These are phyloP conservation scores for Venustaconcha ellipsiformis DNA, from an alignment of 1,140 invertebrate genomes.

Conservation along the genomic window DNA sequence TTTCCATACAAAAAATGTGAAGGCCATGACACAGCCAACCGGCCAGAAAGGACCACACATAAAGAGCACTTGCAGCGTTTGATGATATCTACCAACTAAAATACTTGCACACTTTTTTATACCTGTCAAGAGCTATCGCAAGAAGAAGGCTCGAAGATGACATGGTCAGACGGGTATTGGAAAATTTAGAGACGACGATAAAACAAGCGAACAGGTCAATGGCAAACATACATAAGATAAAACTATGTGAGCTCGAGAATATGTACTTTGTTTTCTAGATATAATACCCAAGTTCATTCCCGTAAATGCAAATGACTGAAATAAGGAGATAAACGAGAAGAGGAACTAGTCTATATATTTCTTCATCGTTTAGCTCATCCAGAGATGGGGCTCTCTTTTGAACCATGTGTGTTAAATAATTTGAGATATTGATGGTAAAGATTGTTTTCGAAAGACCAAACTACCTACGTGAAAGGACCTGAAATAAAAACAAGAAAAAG, in stretches of 20 bases:
- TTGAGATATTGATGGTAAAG: no score
- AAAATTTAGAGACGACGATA: constrained; percentile 12
- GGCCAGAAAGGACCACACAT: not conserved
- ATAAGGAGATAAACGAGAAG: constrained; percentile 17
- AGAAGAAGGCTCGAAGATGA: constrained; percentile 15
- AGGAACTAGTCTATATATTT: constrained; percentile 12
- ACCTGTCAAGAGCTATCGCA: constrained; percentile 23
- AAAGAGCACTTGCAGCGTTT: constrained; percentile 1
- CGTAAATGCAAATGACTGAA: constrained; percentile 13
- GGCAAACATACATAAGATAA: constrained; percentile 16
- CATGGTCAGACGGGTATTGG: constrained; percentile 11
- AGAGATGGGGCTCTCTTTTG: not conserved
- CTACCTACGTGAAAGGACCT: no score
- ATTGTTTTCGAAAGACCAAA: no score
- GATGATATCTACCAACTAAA: constrained; percentile 16
- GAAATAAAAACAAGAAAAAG: no score
- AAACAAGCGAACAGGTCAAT: constrained; percentile 24
- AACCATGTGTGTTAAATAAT: no score
- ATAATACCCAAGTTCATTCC: constrained; percentile 29
- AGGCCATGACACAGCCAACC: constrained; percentile 7
- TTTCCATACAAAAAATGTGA: constrained; percentile 17
- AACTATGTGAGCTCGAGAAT: constrained; percentile 21
- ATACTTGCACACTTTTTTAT: constrained; percentile 25
- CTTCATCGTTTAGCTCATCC: constrained; percentile 19
- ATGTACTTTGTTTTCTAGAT: constrained; percentile 24